phyloP scores from a whole-genome alignment of 2,888 invertebrate species.

The Nesidiocoris tenuis region DNA sequence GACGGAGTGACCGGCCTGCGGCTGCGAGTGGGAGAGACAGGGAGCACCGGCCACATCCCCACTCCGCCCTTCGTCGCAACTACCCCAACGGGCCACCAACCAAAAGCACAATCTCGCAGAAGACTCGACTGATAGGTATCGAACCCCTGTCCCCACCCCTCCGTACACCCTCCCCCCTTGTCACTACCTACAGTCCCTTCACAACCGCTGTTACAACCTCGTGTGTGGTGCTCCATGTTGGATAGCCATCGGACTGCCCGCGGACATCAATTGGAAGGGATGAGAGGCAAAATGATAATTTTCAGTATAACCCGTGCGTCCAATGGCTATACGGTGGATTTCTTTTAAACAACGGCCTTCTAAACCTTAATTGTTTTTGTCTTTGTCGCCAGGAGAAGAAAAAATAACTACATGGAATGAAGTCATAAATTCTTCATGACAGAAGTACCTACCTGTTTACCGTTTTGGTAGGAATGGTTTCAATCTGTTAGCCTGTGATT shows the following conservation, averaged over 20 bases:
- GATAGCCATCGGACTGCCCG: background rate
- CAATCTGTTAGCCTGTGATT: too few relatives aligned
- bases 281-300: too few relatives aligned
- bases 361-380: too few relatives aligned
- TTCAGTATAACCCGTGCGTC: too few relatives aligned
- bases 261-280: background rate
- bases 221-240: background rate
- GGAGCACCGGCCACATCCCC: background rate
- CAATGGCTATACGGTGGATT: too few relatives aligned
- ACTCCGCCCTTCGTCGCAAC: background rate
- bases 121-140: background rate
- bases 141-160: too few relatives aligned
- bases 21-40: slow-evolving; percentile 4
- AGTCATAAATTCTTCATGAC: too few relatives aligned
- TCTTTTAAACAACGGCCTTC: too few relatives aligned
- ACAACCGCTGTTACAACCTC: background rate
- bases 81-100: background rate
- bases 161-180: background rate
- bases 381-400: too few relatives aligned
- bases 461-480: too few relatives aligned
- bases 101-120: background rate
- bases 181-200: background rate
- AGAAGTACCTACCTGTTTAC: too few relatives aligned
- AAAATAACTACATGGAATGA: too few relatives aligned
- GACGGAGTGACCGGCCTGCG: background rate